Evolutionary conservation across 2,888 invertebrate genomes (phyloP).

Genomic region (Lamproptera curius): DNA sequence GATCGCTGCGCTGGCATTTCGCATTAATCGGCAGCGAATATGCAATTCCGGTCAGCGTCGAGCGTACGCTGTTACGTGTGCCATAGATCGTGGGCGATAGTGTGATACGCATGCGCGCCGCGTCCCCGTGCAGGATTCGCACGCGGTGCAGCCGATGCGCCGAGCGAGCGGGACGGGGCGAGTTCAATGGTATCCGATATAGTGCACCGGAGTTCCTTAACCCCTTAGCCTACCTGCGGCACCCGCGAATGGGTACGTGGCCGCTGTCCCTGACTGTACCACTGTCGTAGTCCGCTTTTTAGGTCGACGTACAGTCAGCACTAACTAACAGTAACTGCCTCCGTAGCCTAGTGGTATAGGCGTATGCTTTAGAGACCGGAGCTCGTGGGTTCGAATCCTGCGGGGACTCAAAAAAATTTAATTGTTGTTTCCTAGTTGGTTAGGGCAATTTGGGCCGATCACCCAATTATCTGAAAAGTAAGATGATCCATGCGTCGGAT

Average conservation of each 20-base stretch:
- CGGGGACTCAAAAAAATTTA: no score
- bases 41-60: conserved; percentile 26
- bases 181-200: conserved; percentile 79
- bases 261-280: conserved; percentile 74
- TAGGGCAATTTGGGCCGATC: no score
- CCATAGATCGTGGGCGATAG: conserved; percentile 57
- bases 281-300: conserved; percentile 72
- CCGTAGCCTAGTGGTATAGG: no score
- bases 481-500: no score
- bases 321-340: no score
- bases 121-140: conserved; percentile 75
- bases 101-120: conserved; percentile 70
- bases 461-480: no score
- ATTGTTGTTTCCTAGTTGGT: no score
- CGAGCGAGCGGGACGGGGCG: conserved; percentile 59
- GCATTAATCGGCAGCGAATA: conserved; percentile 5
- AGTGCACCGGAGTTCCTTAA: conserved; percentile 77
- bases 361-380: no score
- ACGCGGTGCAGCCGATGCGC: conserved; percentile 57
- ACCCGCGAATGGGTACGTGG: conserved; percentile 75
- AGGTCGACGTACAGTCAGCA: conserved; percentile 67
- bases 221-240: conserved; percentile 78
- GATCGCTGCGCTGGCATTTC: no score
- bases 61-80: conserved; percentile 39
- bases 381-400: no score